Percentiles rank a stretch among this genome's conserved stretches.
Conservation (phyloP, 2,113 vertebrate genomes). For the Peromyscus maniculatus region DNA sequence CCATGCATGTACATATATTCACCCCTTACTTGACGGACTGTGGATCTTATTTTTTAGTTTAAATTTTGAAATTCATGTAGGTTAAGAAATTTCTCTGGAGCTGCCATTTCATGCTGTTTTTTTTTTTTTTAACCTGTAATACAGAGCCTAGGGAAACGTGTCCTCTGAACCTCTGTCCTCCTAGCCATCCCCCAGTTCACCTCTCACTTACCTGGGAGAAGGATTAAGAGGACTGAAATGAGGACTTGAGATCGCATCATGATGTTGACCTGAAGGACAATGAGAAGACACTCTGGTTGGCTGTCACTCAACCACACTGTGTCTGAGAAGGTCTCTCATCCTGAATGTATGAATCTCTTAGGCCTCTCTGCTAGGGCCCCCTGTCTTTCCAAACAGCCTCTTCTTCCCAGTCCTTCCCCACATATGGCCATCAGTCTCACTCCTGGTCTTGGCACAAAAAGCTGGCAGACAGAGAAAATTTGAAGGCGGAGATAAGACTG, state of each 20-base stretch:
- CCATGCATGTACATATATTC: too few species aligned
- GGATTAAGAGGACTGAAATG: neutral
- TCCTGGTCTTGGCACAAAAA: neutral
- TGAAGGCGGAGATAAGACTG: neutral
- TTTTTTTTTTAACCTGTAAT: too few species aligned
- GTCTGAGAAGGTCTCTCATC: neutral
- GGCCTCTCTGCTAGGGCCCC: neutral
- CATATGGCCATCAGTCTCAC: too few species aligned
- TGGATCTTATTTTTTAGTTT: neutral
- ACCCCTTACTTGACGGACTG: neutral
- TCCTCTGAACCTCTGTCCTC: too few species aligned
- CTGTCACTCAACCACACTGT: neutral
- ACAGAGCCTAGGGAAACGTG: neutral
- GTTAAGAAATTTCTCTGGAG: neutral
- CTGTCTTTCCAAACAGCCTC: neutral
- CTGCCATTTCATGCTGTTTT: too few species aligned
- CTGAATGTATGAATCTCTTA: neutral
- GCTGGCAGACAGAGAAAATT: neutral
- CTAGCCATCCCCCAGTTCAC: neutral
- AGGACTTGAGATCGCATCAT: neutral
- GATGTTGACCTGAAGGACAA: neutral
- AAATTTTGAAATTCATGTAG: neutral
- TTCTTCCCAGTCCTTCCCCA: neutral
- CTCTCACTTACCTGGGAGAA: neutral
- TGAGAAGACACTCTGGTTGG: neutral